Conservation (phyloP, 1,140 invertebrate genomes). For the Drosophila punjabiensis region DNA sequence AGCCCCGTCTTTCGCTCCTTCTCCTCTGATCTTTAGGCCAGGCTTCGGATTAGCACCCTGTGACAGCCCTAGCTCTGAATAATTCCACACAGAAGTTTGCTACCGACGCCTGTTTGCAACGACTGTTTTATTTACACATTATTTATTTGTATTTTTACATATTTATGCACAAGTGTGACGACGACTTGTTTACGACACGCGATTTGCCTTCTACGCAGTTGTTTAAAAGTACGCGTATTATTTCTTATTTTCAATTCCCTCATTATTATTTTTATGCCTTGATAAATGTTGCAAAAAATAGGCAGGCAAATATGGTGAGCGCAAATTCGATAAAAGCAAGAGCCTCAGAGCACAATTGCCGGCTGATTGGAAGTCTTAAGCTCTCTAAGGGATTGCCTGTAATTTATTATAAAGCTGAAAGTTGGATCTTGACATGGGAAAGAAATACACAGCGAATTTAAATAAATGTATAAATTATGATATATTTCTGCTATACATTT, state of each 20-base stretch:
- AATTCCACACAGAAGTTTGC: conserved; percentile 32
- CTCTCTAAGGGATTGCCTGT: background rate
- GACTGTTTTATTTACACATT: conserved; percentile 53
- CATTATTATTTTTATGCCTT: conserved; percentile 59
- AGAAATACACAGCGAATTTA: background rate
- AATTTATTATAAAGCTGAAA: background rate
- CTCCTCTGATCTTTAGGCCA: background rate
- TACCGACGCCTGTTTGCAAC: conserved; percentile 11
- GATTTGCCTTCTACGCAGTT: conserved; percentile 79
- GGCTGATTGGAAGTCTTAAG: background rate
- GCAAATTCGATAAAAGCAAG: conserved; percentile 19
- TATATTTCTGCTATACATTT: background rate
- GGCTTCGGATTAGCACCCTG: background rate
- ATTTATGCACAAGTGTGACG: conserved; percentile 55
- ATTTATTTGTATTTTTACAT: conserved; percentile 68
- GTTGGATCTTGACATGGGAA: background rate
- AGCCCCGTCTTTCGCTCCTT: background rate
- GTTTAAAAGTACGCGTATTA: conserved; percentile 48
- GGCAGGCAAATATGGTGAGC: conserved; percentile 46
- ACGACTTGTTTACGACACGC: conserved; percentile 75
- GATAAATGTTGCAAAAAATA: conserved; percentile 67
- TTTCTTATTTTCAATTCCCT: conserved; percentile 35
- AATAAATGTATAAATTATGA: background rate
- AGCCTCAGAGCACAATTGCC: background rate
- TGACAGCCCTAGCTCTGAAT: conserved; percentile 10